Base-by-base conservation (phyloP, 2,797 vertebrate species). In the Mionectes olivaceus region DNA sequence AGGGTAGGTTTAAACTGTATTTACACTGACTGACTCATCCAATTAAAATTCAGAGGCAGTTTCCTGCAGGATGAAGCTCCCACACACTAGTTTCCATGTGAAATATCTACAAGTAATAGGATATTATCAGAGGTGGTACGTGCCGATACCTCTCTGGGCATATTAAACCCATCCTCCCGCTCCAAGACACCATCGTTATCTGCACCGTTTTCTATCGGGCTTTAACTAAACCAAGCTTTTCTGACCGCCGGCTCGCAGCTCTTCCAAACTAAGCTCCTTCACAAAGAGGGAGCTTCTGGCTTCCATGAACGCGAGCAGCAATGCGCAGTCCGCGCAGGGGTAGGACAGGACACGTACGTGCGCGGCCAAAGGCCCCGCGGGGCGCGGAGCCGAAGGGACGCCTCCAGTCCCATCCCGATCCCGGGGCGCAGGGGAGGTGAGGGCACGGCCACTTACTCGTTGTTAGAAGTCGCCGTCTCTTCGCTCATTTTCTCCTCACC, bases 401-500 rank as follows among this genome's bases (percentile, higher is more conserved):
- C 67, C 44, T 15, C 27, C 49, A 82, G 33, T 65, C 78, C 49
- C 39, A 9, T 43, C 17, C 87, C 49, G 17, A 78, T 11, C 53
- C 77, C 85, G 67, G 47, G 11, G 35, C 32, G 32, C 27, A 35
- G 73, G 23, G 41, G 13, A 37, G 30, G 43, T 24, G 44, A 50
- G 46, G 41, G n/a, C 52, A 47, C 47, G 23, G 77, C 37, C 64
- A 98, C 99, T 99, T 98, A 99, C 99, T 99, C 99, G 98, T 99
- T 98, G 98, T 99, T 99, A 98, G 99, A 98, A 99, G 99, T 98
- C 98, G 98, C 98, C 99, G 99, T 99, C 98, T 99, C 99, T 98
- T 99, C 99, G 99, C 99, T 99, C 99, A 99, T 99, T 98, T 99
- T 98, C 99, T 98, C 98, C 99, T 99, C 99, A 99, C 98, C 98